Evolutionary conservation across 1,140 invertebrate genomes (phyloP).

Genomic region (Neoseiulus cucumeris): DNA sequence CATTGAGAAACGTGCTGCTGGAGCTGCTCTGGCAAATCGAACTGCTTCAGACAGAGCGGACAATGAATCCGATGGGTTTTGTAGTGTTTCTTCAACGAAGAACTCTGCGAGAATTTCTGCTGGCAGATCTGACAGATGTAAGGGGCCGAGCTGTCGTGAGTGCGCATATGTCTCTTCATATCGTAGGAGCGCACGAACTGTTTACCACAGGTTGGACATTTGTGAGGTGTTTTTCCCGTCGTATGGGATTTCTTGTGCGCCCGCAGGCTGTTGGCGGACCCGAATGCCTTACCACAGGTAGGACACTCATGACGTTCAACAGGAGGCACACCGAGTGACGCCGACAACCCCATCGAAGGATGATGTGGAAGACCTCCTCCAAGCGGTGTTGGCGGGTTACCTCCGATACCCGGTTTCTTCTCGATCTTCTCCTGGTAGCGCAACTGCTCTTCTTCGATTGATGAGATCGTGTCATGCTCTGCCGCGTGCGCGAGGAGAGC

Average conservation of each 20-base stretch:
- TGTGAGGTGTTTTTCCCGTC: neutral
- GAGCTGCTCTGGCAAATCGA: neutral
- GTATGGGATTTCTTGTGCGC: neutral
- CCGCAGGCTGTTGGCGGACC: constrained; percentile 6
- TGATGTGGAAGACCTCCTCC: too few species aligned
- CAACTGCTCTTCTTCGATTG: constrained; percentile 1
- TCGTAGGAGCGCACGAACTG: constrained; percentile 1
- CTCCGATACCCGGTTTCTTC: neutral
- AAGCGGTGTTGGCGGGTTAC: too few species aligned
- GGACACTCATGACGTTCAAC: neutral
- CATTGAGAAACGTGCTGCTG: neutral
- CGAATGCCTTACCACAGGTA: neutral
- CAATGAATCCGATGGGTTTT: neutral
- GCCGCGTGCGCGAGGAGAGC: neutral
- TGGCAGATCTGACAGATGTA: constrained; percentile 9
- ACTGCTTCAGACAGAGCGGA: neutral
- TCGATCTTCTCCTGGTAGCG: neutral
- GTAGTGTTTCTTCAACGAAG: constrained; percentile 9
- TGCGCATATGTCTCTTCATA: constrained; percentile 2
- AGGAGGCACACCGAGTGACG: neutral
- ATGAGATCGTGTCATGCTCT: neutral
- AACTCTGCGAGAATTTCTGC: constrained; percentile 9
- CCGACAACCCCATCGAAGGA: too few species aligned
- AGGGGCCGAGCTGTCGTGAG: neutral
- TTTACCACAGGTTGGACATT: constrained; percentile 1